Conservation (phyloP, 1,140 invertebrate species). For the Hylaeus volcanicus region DNA sequence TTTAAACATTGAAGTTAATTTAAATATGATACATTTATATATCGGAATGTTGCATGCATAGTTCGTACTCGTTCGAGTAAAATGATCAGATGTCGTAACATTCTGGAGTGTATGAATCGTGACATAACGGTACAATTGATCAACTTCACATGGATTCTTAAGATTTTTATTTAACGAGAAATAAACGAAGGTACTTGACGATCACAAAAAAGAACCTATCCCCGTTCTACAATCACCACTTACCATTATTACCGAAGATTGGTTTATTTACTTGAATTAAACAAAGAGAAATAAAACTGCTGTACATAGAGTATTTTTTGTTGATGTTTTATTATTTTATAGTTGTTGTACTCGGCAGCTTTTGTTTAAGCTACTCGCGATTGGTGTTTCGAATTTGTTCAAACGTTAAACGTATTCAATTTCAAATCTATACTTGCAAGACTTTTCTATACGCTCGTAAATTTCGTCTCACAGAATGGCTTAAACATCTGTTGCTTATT, state of each 20-base stretch:
- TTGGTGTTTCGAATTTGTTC: slow-evolving; percentile 7
- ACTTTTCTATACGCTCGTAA: not conserved
- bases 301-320: slow-evolving; percentile 78
- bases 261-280: slow-evolving; percentile 72
- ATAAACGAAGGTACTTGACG: slow-evolving; percentile 55
- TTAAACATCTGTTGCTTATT: slow-evolving; percentile 57
- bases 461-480: slow-evolving; percentile 40
- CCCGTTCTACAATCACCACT: slow-evolving; percentile 69
- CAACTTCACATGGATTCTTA: slow-evolving; percentile 74
- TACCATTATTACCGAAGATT: slow-evolving; percentile 69
- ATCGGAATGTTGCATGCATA: slow-evolving; percentile 16
- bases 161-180: slow-evolving; percentile 55
- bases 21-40: not conserved
- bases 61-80: slow-evolving; percentile 16
- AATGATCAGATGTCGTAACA: not conserved
- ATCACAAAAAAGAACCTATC: slow-evolving; percentile 55
- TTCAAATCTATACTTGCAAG: not conserved
- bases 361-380: slow-evolving; percentile 62
- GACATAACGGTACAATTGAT: slow-evolving; percentile 5
- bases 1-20: slow-evolving; percentile 23
- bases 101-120: slow-evolving; percentile 1
- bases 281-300: slow-evolving; percentile 73
- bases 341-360: slow-evolving; percentile 53
- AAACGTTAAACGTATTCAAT: not conserved
- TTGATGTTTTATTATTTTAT: slow-evolving; percentile 75